Percentiles rank a stretch among this genome's conserved stretches.
These are phyloP conservation scores for Colostygia pectinataria DNA, from an alignment of 2,888 invertebrate genomes.

Conservation along the genomic window DNA sequence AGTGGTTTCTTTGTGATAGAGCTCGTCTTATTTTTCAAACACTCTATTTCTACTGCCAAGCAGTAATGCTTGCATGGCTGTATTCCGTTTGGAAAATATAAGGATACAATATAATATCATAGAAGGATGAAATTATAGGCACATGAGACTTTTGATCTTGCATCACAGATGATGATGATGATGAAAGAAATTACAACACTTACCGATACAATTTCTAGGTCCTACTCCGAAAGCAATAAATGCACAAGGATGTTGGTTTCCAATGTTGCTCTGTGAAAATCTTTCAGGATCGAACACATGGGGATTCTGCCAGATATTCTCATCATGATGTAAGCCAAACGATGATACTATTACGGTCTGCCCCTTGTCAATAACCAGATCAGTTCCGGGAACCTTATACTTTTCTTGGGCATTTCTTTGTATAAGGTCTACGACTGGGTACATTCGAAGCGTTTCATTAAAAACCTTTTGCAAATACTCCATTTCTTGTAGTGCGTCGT, in stretches of 20 bases:
- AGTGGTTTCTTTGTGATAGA: too few species aligned
- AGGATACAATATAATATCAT: too few species aligned
- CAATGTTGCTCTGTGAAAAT: conserved; percentile 55
- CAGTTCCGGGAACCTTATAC: conserved; percentile 59
- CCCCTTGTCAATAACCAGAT: conserved; percentile 55
- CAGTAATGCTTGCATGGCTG: too few species aligned
- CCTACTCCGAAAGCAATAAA: conserved; percentile 69
- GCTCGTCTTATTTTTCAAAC: too few species aligned
- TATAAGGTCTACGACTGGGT: conserved; percentile 64
- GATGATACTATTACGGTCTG: conserved; percentile 51
- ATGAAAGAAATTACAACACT: too few species aligned
- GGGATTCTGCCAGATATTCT: conserved; percentile 64
- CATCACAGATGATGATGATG: too few species aligned
- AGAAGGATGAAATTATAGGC: too few species aligned
- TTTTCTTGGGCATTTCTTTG: conserved; percentile 52
- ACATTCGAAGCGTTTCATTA: conserved; percentile 64
- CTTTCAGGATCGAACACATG: conserved; percentile 70
- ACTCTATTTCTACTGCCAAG: too few species aligned
- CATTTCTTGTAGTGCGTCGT: conserved; percentile 61
- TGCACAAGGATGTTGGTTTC: conserved; percentile 52
- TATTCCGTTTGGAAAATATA: too few species aligned
- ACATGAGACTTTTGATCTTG: too few species aligned
- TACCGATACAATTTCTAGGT: conserved; percentile 69
- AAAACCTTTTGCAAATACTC: conserved; percentile 62
- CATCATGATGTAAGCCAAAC: conserved; percentile 65